phyloP scores from a whole-genome alignment of 1,140 invertebrate genomes.

The Trichogramma pretiosum region DNA sequence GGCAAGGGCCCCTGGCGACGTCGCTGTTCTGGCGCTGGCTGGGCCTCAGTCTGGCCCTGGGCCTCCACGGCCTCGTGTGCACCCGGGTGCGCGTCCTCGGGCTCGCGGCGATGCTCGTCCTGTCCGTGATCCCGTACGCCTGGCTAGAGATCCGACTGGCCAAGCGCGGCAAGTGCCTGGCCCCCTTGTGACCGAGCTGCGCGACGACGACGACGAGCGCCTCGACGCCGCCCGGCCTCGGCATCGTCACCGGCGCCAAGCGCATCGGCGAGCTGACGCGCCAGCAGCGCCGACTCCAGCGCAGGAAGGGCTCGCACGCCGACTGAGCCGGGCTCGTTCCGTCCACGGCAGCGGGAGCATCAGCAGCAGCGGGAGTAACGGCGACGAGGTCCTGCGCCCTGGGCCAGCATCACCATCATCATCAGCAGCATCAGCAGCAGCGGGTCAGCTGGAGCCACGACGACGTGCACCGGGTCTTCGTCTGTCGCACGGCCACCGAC shows the following conservation, averaged over 20 bases:
- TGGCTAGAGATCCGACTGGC: slow-evolving; percentile 40
- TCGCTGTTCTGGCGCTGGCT: slow-evolving; percentile 44
- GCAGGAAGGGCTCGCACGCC: slow-evolving; percentile 19
- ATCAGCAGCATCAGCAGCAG: too few species aligned
- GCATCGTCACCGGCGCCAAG: neutral
- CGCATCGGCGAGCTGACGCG: neutral
- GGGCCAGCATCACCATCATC: neutral
- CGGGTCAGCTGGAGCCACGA: neutral
- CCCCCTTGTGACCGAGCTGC: slow-evolving; percentile 34
- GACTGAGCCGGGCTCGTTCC: slow-evolving; percentile 37
- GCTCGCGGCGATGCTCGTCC: slow-evolving; percentile 34
- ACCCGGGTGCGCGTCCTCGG: slow-evolving; percentile 40
- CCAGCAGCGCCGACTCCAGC: neutral
- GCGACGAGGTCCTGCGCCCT: slow-evolving; percentile 7
- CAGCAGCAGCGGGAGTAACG: slow-evolving; percentile 2
- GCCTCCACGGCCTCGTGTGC: slow-evolving; percentile 41
- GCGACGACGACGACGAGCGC: neutral
- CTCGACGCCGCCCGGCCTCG: neutral
- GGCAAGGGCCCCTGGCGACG: slow-evolving; percentile 44
- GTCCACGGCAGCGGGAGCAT: slow-evolving; percentile 23
- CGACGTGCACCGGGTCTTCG: slow-evolving; percentile 22
- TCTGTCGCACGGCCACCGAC: slow-evolving; percentile 20
- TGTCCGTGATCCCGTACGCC: slow-evolving; percentile 40
- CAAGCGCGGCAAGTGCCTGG: slow-evolving; percentile 30
- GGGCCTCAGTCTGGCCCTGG: slow-evolving; percentile 41